Evolutionary conservation across 2,797 vertebrate genomes (phyloP), one percentile per base, ranked within the genome.

Genomic region (Neoniphon sammara): DNA sequence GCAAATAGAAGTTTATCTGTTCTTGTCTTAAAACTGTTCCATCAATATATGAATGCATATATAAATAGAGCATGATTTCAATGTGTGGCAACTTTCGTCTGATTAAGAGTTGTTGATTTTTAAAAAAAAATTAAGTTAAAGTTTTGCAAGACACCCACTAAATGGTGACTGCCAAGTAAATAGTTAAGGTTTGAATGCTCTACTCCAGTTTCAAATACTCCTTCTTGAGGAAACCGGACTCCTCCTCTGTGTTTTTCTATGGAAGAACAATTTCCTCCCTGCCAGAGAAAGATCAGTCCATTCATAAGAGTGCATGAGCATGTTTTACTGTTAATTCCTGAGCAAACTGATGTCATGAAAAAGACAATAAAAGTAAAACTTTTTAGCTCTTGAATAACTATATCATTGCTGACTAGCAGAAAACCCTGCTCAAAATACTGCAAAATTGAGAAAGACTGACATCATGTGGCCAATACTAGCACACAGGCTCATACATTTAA

Each of bases 401-500:
- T 23, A 20, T 21, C 7, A 50, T 21, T 50, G n/a, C 18, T 20
- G 47, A 10, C 20, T n/a, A 20, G 27, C n/a, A 17, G 9, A 52
- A 34, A 34, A 31, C 30, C 10, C 10, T 2, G 23, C 3, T 10
- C 3, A 31, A 55, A 66, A 14, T 50, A 63, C 39, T 55, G 30
- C 3, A 67, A 47, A 44, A 49, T 67, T 66, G 63, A 67, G 53
- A 86, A 83, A 87, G 63, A 78, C 69, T 81, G 91, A 87, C 92
- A 88, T 76, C 89, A 20, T 81, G 87, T 92, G 92, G 89, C 69
- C 78, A 84, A 83, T 58, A 64, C 5, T 1, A 58, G 3, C 27
- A 49, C 18, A 54, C 9, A 73, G 7, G 42, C 58, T 66, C 36
- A 55, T 8, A 12, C 66, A 6, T 46, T 49, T 76, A 49, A 23